Base-by-base conservation (phyloP, 1,140 invertebrate species). In the Anoplophora glabripennis region DNA sequence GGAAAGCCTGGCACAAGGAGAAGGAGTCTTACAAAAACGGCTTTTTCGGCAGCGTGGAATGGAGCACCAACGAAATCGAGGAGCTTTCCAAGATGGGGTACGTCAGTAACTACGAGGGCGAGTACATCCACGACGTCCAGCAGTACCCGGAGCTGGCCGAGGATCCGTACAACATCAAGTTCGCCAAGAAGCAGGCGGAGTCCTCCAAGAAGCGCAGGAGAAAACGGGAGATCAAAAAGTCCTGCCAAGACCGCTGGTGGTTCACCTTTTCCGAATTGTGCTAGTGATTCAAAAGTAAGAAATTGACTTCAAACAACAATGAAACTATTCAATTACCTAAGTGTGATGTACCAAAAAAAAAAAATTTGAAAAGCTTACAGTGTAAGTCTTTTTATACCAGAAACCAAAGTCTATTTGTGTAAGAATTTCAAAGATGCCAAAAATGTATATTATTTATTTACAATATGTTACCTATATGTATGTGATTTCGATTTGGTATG, bases 151-250 rank as follows among this genome's bases (percentile, higher is more conserved):
- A 96, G 73, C 80, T 98, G 10, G 90, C 93, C 10, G 94, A 97
- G 77, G 95, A 98, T 80, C 93, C 94, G 1, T 95, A 92, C 77
- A 97, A 96, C 79, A 87, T 98, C 51, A 85, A 88, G 65, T 94
- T 95, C 72, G 82, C 89, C 9, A 93, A 93, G 77, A 91, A 91
- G 73, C 83, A 86, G 60, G 75, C 79, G 1, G 83, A 83, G 55
- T 79, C 81, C 59, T 80, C 83, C 21, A 85, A 83, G 70, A 83
- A 84, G 57, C 81, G 84, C 60, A 76, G 85, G 57, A 83, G 84
- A 72, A 85, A 86, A 80, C 76, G 81, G 52, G 72, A 72, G 47
- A 58, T 52, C 64, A 76, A 73, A 74, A 78, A 69, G 33, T 72
- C 69, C 4, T 70, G 72, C 11, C 72, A 74, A 42, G 72, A 72